phyloP scores from a whole-genome alignment of 2,797 vertebrate genomes.

The Alfaro cultratus region DNA sequence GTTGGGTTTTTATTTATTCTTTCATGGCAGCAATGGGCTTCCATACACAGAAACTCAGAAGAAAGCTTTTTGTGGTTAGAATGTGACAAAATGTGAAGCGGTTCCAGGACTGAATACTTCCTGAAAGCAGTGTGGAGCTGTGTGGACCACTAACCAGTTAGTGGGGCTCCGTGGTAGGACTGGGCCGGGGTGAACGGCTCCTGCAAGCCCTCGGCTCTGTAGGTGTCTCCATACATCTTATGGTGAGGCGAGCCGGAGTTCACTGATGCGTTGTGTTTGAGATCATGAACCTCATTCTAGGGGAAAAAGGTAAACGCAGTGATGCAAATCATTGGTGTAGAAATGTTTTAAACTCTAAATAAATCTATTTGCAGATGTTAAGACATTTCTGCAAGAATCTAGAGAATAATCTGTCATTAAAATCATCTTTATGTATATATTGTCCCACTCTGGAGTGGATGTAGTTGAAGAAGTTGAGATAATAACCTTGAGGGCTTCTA shows the following conservation, averaged over 20 bases:
- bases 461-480: neutral
- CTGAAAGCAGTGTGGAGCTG: neutral
- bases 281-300: slow-evolving; percentile 96
- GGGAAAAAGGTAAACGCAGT: slow-evolving; percentile 7
- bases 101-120: neutral
- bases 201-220: slow-evolving; percentile 84
- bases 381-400: neutral
- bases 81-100: neutral
- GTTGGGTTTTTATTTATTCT: no score
- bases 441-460: neutral
- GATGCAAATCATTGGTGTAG: neutral
- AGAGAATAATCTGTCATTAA: neutral
- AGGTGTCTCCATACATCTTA: slow-evolving; percentile 88
- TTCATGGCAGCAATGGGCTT: no score
- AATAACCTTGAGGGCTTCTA: slow-evolving; percentile 95
- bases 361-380: neutral
- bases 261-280: slow-evolving; percentile 87
- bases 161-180: slow-evolving; percentile 89
- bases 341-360: neutral
- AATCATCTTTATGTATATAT: neutral
- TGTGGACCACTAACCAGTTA: slow-evolving; percentile 84
- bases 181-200: slow-evolving; percentile 89
- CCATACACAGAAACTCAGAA: no score
- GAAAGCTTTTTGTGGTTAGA: neutral
- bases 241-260: slow-evolving; percentile 81